These are phyloP conservation scores for Murina feae DNA, from an alignment of 2,113 vertebrate species.

Conservation along the genomic window DNA sequence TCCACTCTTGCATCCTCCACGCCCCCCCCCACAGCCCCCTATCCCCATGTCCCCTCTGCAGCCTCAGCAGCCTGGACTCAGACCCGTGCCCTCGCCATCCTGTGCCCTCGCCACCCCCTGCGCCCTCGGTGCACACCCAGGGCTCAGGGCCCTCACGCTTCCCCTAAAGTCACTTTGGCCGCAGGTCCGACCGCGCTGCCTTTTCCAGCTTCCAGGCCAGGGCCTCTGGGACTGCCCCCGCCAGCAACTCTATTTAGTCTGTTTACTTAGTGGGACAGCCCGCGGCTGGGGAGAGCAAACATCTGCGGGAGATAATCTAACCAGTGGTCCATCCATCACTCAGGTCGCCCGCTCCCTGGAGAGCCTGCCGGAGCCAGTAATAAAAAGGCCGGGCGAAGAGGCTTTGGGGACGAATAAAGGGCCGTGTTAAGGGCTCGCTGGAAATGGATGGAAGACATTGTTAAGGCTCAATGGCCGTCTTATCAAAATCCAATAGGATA, in stretches of 20 bases:
- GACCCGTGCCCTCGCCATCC: fast-evolving
- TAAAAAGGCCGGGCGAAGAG: constrained; percentile 88
- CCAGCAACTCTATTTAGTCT: constrained; percentile 81
- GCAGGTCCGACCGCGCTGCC: neutral
- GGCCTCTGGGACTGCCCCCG: constrained; percentile 77
- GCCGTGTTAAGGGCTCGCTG: constrained; percentile 85
- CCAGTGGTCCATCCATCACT: constrained; percentile 88
- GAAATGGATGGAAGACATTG: constrained; percentile 87
- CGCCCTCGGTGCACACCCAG: neutral
- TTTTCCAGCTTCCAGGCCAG: constrained; percentile 53
- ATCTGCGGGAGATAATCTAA: constrained; percentile 90
- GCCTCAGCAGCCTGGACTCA: neutral
- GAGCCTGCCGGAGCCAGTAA: constrained; percentile 84
- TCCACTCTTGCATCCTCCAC: neutral
- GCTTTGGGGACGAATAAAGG: constrained; percentile 90
- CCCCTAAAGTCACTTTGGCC: constrained; percentile 61
- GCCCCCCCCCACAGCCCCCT: neutral
- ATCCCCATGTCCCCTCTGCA: neutral
- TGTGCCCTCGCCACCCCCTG: neutral
- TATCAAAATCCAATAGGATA: constrained; percentile 91
- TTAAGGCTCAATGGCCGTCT: constrained; percentile 90
- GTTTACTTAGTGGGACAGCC: constrained; percentile 89
- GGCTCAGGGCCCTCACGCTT: neutral
- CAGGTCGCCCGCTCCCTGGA: constrained; percentile 83
- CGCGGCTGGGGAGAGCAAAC: constrained; percentile 86